Evolutionary conservation across 2,113 vertebrate genomes (phyloP), one percentile per base, ranked within the genome.

Genomic region (Podarcis cretensis): DNA sequence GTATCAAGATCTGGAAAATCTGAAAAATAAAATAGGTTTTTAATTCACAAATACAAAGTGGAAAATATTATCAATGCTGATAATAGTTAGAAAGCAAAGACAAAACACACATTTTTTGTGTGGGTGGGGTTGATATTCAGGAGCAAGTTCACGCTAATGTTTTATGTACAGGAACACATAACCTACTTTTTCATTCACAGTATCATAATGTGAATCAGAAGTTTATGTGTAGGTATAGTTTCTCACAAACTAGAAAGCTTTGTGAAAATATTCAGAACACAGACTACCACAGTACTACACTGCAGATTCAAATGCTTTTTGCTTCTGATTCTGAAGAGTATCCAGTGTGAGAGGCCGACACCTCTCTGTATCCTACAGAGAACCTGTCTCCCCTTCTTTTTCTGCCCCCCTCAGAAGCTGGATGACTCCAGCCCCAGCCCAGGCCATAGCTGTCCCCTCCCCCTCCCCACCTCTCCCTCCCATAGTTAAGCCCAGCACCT

Each of bases 1-100:
- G 98, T 74, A 98, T 92, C 23, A 99, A 94, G 83, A 93, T 94
- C 94, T 96, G 96, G 81, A 98, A 97, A 93, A 99, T 91, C 99
- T 99, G 92, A 79, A 81, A 84, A 69, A 63, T 20, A 16, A 14
- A 69, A 86, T 77, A 5, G 87, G 20, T 6, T 40, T 10, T 0
- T 14, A 40, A 37, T 30, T 65, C 8, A 9, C 13, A 59, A 40
- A 5, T 30, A 40, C n/a, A 63, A 78, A 68, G 7, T 40, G 37
- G 74, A 5, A 85, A 35, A 43, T 25, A 66, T 23, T 86, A 25
- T 66, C 69, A 73, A 32, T 48, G 43, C 8, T 48, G 5, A 21
- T 43, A 43, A 43, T 43, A 40, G 25, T 57, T 10, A 16, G 69
- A 76, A 14, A 43, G 18, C 2, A 30, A 5, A 68, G 6, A 68